These are phyloP conservation scores for Bergia sp. DNA, from an alignment of 92 coral and sea anemone genomes.

Conservation along the genomic window DNA sequence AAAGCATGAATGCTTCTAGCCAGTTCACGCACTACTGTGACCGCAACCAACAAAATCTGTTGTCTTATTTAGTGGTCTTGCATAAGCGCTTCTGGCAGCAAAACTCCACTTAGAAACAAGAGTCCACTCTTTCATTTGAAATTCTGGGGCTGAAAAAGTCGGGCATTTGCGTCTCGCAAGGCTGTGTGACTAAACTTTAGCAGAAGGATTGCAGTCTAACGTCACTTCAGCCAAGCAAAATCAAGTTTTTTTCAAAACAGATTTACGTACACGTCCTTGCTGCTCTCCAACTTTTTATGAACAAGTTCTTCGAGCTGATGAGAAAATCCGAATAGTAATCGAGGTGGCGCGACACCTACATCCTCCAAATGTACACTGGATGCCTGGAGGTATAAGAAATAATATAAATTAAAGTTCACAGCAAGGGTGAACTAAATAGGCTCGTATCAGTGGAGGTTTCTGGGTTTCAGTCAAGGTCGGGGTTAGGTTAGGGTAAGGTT, in stretches of 20 bases:
- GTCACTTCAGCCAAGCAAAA: neutral
- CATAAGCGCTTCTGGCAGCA: neutral
- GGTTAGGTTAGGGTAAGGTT: too few relatives aligned
- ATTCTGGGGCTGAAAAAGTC: neutral
- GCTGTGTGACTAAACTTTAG: neutral
- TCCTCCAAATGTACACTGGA: constrained; percentile 59
- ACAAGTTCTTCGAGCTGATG: constrained; percentile 86
- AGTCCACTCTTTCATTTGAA: neutral
- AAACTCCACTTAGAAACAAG: too few relatives aligned
- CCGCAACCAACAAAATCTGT: neutral
- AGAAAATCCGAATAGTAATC: constrained; percentile 88
- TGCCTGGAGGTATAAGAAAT: constrained; percentile 33
- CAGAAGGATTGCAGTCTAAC: neutral
- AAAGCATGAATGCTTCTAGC: too few relatives aligned
- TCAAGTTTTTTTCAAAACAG: neutral
- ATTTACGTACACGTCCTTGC: constrained; percentile 66
- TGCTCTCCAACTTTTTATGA: constrained; percentile 73
- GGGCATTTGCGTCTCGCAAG: neutral
- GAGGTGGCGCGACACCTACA: constrained; percentile 51
- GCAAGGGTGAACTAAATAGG: neutral
- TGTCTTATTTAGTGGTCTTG: neutral
- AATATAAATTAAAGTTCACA: too few relatives aligned
- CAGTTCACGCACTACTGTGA: too few relatives aligned
- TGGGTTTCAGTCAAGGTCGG: too few relatives aligned
- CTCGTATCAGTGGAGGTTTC: too few relatives aligned